phyloP scores from a whole-genome alignment of 2,113 vertebrate species.

The Leucopsar rothschildi region DNA sequence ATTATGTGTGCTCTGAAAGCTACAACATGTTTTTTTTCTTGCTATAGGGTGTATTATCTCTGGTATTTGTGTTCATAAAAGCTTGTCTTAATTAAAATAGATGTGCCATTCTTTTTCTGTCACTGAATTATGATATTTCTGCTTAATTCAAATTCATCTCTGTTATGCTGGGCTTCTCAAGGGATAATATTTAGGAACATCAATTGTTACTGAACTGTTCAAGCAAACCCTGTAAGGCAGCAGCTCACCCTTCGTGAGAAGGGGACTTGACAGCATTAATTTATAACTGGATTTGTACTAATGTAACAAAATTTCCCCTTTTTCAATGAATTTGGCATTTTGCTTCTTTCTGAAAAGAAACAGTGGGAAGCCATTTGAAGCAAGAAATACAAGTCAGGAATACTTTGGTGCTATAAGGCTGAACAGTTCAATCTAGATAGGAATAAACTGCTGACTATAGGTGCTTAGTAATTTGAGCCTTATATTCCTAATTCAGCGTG shows the following conservation, averaged over 20 bases:
- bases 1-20: neutral
- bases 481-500: neutral
- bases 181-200: neutral
- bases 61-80: neutral
- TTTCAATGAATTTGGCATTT: neutral
- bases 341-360: neutral
- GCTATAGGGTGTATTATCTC: neutral
- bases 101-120: neutral
- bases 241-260: slow-evolving; percentile 10
- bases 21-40: neutral
- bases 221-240: neutral
- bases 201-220: neutral
- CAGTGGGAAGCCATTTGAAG: neutral
- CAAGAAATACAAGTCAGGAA: neutral
- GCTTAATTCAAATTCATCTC: neutral
- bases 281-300: slow-evolving; percentile 23
- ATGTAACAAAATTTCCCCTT: neutral
- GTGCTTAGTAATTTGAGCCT: neutral
- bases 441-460: neutral
- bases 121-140: neutral
- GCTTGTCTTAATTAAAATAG: neutral
- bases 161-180: neutral
- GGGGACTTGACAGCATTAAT: slow-evolving; percentile 41
- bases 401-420: neutral
- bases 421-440: neutral